Percentiles rank a stretch among this genome's conserved stretches.
phyloP scores from a whole-genome alignment of 2,797 vertebrate genomes.

The Periparus ater region DNA sequence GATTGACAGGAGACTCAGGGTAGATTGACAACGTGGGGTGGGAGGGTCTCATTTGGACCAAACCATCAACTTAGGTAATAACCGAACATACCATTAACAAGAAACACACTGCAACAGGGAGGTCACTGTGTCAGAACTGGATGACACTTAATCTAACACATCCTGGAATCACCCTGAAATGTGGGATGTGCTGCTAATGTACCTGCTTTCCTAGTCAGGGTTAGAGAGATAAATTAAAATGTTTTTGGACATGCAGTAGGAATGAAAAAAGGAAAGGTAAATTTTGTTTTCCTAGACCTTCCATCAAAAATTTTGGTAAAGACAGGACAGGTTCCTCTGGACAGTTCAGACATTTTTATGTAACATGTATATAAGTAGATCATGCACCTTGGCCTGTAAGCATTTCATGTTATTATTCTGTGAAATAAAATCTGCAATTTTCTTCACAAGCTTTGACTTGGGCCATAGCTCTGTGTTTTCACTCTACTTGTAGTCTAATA shows the following conservation, averaged over 20 bases:
- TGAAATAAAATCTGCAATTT: background rate
- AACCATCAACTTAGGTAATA: too few species aligned
- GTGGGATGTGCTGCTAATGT: background rate
- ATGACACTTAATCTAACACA: background rate
- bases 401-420: background rate
- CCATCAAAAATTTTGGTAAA: background rate
- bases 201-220: background rate
- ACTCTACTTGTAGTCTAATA: background rate
- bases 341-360: background rate
- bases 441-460: background rate
- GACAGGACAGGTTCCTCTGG: background rate
- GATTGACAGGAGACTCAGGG: too few species aligned
- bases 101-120: background rate
- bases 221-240: background rate
- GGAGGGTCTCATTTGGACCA: too few species aligned
- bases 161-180: background rate
- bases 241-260: background rate
- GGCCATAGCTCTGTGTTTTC: background rate
- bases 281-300: background rate
- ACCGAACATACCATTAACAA: too few species aligned
- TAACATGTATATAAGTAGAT: background rate
- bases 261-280: background rate
- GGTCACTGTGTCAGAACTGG: rapidly evolving
- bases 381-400: background rate
- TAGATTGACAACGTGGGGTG: too few species aligned